Evolutionary conservation across 2,888 invertebrate genomes (phyloP).

Genomic region (Agrypnus murinus): DNA sequence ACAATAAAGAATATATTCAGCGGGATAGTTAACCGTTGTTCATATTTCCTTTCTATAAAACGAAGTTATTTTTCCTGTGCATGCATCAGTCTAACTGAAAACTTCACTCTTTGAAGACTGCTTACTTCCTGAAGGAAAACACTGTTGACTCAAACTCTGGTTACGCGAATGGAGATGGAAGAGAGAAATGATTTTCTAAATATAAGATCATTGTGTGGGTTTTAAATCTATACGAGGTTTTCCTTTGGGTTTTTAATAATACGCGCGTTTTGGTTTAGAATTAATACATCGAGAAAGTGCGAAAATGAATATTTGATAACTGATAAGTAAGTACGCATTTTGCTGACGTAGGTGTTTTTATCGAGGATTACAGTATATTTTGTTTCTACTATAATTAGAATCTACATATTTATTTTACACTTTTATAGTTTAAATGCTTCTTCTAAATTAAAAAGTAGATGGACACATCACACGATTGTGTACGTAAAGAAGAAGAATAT

Average conservation of each 20-base stretch:
- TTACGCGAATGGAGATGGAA: neutral
- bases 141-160: constrained; percentile 14
- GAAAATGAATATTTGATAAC: neutral
- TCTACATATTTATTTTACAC: no score
- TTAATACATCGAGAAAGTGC: neutral
- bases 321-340: no score
- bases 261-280: neutral
- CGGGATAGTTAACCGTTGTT: neutral
- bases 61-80: neutral
- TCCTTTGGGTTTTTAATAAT: neutral
- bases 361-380: no score
- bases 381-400: no score
- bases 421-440: no score
- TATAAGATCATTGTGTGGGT: constrained; percentile 10
- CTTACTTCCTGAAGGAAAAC: constrained; percentile 17
- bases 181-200: constrained; percentile 5
- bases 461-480: no score
- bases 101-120: constrained; percentile 6
- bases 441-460: no score
- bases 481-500: no score
- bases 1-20: constrained; percentile 15
- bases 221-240: constrained; percentile 10
- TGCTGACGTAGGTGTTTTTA: no score
- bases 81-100: constrained; percentile 8
- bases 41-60: neutral